phyloP scores from a whole-genome alignment of 1,140 invertebrate species.

The Drosophila aff. region DNA sequence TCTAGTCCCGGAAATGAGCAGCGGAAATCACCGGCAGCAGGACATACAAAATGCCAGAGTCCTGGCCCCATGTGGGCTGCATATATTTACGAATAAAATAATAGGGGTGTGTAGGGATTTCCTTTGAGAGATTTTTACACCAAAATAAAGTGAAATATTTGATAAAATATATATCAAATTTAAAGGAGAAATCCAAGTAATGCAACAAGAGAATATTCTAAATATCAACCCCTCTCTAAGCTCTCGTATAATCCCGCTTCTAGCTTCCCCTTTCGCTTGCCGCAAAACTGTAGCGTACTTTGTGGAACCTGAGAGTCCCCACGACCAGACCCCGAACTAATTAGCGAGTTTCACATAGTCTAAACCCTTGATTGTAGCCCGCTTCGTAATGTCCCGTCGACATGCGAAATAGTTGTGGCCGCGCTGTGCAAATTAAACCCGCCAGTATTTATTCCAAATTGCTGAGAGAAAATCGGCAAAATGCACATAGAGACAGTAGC shows the following conservation, averaged over 20 bases:
- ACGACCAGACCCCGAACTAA: slow-evolving; percentile 13
- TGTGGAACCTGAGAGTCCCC: slow-evolving; percentile 5
- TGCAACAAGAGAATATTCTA: not conserved
- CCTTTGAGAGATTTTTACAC: not conserved
- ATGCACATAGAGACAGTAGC: not conserved
- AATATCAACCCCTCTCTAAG: not conserved
- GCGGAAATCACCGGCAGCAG: slow-evolving; percentile 48
- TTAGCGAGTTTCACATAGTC: slow-evolving; percentile 6
- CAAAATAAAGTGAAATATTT: not conserved
- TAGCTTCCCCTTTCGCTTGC: not conserved
- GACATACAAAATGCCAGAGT: slow-evolving; percentile 37
- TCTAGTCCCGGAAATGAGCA: slow-evolving; percentile 52
- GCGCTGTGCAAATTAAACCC: slow-evolving; percentile 16
- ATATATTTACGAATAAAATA: slow-evolving; percentile 8
- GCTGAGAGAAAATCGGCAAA: slow-evolving; percentile 22
- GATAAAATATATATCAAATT: not conserved
- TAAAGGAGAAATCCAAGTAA: not conserved
- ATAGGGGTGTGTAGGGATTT: not conserved
- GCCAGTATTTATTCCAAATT: slow-evolving; percentile 40
- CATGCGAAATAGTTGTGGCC: slow-evolving; percentile 22
- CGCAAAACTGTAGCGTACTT: slow-evolving; percentile 5
- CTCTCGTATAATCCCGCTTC: not conserved
- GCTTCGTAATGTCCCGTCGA: slow-evolving; percentile 16
- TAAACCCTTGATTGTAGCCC: slow-evolving; percentile 7
- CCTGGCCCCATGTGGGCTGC: slow-evolving; percentile 25